A percentile compares a stretch with the other conserved stretches of the same genome.
These are phyloP conservation scores for Clinocottus analis DNA, from an alignment of 2,113 vertebrate genomes.

Conservation along the genomic window DNA sequence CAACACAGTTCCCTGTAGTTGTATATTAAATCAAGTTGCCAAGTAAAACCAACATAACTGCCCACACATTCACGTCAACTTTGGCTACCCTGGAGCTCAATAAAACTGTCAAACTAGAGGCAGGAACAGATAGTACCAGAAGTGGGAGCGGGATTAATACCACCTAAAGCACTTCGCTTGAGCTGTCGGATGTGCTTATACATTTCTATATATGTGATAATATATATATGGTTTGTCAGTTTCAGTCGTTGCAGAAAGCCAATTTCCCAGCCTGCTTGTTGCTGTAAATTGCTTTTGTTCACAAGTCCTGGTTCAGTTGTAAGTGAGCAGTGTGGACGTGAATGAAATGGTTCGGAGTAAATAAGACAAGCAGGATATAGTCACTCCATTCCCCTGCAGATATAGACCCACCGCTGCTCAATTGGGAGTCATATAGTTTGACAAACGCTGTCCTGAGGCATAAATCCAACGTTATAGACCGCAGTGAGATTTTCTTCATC, in stretches of 20 bases:
- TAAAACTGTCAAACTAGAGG: slow-evolving; percentile 30
- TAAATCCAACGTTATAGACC: slow-evolving; percentile 17
- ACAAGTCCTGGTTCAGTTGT: slow-evolving; percentile 42
- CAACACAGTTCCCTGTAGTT: not conserved
- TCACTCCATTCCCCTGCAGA: slow-evolving; percentile 35
- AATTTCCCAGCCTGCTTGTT: slow-evolving; percentile 36
- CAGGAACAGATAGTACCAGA: not conserved
- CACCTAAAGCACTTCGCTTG: not conserved
- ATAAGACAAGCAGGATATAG: slow-evolving; percentile 38
- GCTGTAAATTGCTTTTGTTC: slow-evolving; percentile 53
- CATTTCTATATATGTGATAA: not conserved
- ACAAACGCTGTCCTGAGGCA: slow-evolving; percentile 31
- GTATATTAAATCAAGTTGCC: slow-evolving; percentile 17
- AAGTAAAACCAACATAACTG: slow-evolving; percentile 8
- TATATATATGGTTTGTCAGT: not conserved
- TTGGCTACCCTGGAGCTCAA: slow-evolving; percentile 9
- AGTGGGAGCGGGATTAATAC: not conserved
- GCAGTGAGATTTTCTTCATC: slow-evolving; percentile 25
- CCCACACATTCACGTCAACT: slow-evolving; percentile 10
- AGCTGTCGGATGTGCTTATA: not conserved
- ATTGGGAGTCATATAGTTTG: not conserved
- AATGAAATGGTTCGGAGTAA: slow-evolving; percentile 46
- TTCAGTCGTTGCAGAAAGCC: slow-evolving; percentile 19
- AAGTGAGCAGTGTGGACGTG: slow-evolving; percentile 29
- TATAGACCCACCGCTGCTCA: not conserved